Evolutionary conservation across 1,140 invertebrate species (phyloP).

Genomic region (Papilio polytes): DNA sequence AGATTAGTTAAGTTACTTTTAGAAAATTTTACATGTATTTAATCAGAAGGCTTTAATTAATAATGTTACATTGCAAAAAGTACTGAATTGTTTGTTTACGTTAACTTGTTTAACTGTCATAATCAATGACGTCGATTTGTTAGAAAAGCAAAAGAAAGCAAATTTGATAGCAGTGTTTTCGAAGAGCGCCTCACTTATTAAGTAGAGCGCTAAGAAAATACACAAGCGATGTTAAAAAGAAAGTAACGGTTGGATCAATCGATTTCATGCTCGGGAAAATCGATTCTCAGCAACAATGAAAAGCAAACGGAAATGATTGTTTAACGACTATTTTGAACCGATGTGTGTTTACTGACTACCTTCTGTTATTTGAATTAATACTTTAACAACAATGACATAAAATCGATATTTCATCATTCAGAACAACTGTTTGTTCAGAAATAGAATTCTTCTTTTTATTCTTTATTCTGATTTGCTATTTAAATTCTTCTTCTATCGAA

Average conservation of each 20-base stretch:
- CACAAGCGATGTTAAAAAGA: conserved; percentile 48
- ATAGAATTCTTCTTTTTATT: not conserved
- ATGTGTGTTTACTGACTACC: not conserved
- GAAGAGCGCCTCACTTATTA: conserved; percentile 39
- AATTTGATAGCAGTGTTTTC: conserved; percentile 35
- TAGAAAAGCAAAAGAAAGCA: conserved; percentile 34
- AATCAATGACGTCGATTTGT: not conserved
- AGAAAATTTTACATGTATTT: no score
- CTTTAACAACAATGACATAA: not conserved
- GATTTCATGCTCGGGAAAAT: conserved; percentile 58
- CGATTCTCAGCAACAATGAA: conserved; percentile 46
- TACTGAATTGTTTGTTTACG: no score
- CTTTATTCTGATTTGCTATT: not conserved
- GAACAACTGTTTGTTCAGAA: not conserved
- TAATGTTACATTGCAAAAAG: no score
- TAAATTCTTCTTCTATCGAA: not conserved
- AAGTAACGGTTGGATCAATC: conserved; percentile 55
- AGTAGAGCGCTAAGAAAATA: conserved; percentile 40
- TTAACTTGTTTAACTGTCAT: not conserved
- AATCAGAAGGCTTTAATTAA: no score
- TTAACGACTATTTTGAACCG: not conserved
- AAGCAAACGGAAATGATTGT: conserved; percentile 42
- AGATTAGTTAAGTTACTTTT: no score
- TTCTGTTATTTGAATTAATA: conserved; percentile 1
- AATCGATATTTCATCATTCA: not conserved